Conservation (phyloP, 2,888 invertebrate genomes). For the Ectemnius lituratus region DNA sequence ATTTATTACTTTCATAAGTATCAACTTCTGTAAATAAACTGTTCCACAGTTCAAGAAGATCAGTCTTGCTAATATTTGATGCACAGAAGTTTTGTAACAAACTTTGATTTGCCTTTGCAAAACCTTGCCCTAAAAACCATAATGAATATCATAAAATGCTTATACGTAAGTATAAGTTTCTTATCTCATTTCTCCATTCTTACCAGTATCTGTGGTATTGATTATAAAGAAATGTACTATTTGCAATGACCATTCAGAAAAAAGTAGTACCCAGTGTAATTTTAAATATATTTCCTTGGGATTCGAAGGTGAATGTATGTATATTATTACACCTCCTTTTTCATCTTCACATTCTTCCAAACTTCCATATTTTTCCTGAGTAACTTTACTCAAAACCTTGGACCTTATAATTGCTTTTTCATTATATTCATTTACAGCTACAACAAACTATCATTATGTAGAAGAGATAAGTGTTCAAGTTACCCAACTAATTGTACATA, state of each 20-base stretch:
- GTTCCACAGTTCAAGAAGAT: background rate
- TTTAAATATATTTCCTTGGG: background rate
- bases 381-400: background rate
- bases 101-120: background rate
- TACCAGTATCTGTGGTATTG: background rate
- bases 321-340: background rate
- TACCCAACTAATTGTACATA: background rate
- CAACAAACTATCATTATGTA: background rate
- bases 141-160: background rate
- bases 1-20: background rate
- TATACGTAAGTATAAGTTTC: background rate
- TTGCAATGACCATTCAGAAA: background rate
- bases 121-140: background rate
- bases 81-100: slow-evolving; percentile 3
- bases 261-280: background rate
- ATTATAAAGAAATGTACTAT: slow-evolving; percentile 2
- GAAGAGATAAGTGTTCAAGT: background rate
- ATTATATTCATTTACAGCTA: background rate
- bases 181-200: background rate
- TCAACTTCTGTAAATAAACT: background rate
- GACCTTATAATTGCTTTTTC: background rate
- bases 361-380: background rate
- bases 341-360: background rate
- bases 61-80: background rate
- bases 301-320: background rate